These are phyloP conservation scores for Galemys pyrenaicus DNA, from an alignment of 2,113 vertebrate genomes.

Conservation along the genomic window DNA sequence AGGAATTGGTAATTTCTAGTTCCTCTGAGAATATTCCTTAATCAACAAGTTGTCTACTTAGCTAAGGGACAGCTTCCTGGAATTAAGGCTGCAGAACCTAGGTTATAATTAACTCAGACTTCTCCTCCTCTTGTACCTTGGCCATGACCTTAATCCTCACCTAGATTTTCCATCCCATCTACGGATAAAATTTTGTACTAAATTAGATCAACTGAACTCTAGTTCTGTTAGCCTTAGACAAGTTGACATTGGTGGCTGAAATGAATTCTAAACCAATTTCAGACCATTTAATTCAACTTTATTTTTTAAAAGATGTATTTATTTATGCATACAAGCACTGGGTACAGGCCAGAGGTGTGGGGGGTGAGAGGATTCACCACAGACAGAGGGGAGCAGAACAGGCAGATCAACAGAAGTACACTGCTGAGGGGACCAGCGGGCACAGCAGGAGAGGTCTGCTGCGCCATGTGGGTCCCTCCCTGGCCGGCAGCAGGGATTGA, in stretches of 20 bases:
- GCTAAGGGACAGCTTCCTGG: slow-evolving; percentile 39
- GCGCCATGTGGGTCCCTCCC: too few relatives aligned
- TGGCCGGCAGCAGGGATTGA: too few relatives aligned
- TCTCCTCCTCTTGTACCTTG: slow-evolving; percentile 66
- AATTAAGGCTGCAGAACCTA: slow-evolving; percentile 35
- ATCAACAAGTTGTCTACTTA: slow-evolving; percentile 29
- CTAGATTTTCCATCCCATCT: neutral
- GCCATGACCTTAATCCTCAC: slow-evolving; percentile 33
- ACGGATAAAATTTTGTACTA: slow-evolving; percentile 3
- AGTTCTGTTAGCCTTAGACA: neutral
- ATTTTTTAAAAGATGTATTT: too few relatives aligned
- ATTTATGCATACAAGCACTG: too few relatives aligned
- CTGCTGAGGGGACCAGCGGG: too few relatives aligned
- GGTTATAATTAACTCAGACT: slow-evolving; percentile 72
- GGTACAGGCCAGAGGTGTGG: too few relatives aligned
- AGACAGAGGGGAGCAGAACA: too few relatives aligned
- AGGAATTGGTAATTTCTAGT: slow-evolving; percentile 24
- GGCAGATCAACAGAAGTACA: too few relatives aligned
- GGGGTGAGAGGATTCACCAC: too few relatives aligned
- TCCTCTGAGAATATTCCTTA: slow-evolving; percentile 47
- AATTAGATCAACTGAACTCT: slow-evolving; percentile 38
- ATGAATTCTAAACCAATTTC: slow-evolving; percentile 58
- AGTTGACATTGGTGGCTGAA: slow-evolving; percentile 13
- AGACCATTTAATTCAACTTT: slow-evolving; percentile 40
- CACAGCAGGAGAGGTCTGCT: too few relatives aligned